phyloP scores from a whole-genome alignment of 2,797 vertebrate species.

The Pampus argenteus region DNA sequence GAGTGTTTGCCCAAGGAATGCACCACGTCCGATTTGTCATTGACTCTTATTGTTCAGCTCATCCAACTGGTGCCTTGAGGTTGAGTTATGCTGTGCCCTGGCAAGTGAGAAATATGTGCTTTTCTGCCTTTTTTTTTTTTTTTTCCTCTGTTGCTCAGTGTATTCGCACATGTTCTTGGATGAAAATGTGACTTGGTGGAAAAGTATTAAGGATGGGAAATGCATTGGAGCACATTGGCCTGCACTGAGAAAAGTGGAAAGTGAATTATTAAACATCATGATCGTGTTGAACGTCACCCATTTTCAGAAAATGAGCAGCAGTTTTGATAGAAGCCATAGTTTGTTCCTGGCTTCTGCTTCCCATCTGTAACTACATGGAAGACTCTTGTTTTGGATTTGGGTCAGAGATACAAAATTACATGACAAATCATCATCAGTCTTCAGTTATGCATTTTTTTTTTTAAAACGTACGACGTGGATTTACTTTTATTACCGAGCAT shows the following conservation, averaged over 20 bases:
- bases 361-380: slow-evolving; percentile 24
- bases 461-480: too few species aligned
- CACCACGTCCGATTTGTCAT: slow-evolving; percentile 80
- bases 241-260: slow-evolving; percentile 12
- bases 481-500: slow-evolving; percentile 29
- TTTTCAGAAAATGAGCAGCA: slow-evolving; percentile 17
- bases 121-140: slow-evolving; percentile 25
- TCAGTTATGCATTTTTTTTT: slow-evolving; percentile 22
- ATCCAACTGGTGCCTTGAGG: slow-evolving; percentile 68
- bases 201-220: slow-evolving; percentile 38
- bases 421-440: slow-evolving; percentile 20
- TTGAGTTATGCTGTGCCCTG: slow-evolving; percentile 54
- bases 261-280: slow-evolving; percentile 16
- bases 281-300: slow-evolving; percentile 31
- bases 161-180: slow-evolving; percentile 50
- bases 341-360: slow-evolving; percentile 14
- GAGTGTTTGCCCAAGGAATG: slow-evolving; percentile 80
- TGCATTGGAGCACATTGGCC: slow-evolving; percentile 16
- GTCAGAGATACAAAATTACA: slow-evolving; percentile 31
- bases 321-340: slow-evolving; percentile 33
- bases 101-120: slow-evolving; percentile 70
- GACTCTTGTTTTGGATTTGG: slow-evolving; percentile 31
- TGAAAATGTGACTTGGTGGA: slow-evolving; percentile 43
- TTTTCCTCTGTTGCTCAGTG: slow-evolving; percentile 16
- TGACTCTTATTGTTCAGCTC: slow-evolving; percentile 71